phyloP scores from a whole-genome alignment of 2,888 invertebrate genomes.

The Lomographa bimaculata region DNA sequence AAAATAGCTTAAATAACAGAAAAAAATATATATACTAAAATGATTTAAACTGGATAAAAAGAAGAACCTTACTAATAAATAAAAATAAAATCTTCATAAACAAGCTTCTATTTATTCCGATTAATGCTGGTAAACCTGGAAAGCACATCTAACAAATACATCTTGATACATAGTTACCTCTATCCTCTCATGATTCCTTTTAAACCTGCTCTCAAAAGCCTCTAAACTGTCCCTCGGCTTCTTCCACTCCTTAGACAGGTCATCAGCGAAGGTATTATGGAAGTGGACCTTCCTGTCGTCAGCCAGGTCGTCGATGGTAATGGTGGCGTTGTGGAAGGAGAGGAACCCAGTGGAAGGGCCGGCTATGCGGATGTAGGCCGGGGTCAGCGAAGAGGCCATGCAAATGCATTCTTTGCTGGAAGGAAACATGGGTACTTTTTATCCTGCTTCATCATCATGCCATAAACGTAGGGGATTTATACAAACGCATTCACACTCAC shows the following conservation, averaged over 20 bases:
- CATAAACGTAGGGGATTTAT: too few relatives aligned
- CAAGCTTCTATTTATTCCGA: too few relatives aligned
- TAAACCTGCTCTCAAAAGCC: slow-evolving; percentile 20
- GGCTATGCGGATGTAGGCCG: slow-evolving; percentile 89
- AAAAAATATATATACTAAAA: too few relatives aligned
- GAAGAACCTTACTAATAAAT: too few relatives aligned
- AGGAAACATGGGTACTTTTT: slow-evolving; percentile 3
- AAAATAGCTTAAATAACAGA: too few relatives aligned
- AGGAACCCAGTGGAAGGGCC: slow-evolving; percentile 85
- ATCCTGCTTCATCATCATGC: too few relatives aligned
- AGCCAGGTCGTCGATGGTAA: slow-evolving; percentile 49
- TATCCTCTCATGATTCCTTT: slow-evolving; percentile 24
- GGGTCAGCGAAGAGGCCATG: slow-evolving; percentile 87
- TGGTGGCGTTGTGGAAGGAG: slow-evolving; percentile 62
- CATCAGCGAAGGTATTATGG: slow-evolving; percentile 28
- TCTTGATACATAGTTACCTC: too few relatives aligned
- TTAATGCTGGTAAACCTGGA: too few relatives aligned
- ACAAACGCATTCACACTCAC: too few relatives aligned
- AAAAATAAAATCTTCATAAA: too few relatives aligned
- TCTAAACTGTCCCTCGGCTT: slow-evolving; percentile 6
- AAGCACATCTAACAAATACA: too few relatives aligned
- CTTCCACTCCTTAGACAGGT: slow-evolving; percentile 23
- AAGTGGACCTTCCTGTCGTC: slow-evolving; percentile 22
- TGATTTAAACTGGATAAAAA: too few relatives aligned
- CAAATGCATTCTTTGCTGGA: slow-evolving; percentile 83